phyloP scores from a whole-genome alignment of 2,888 invertebrate species.

The Podabrus alpinus region DNA sequence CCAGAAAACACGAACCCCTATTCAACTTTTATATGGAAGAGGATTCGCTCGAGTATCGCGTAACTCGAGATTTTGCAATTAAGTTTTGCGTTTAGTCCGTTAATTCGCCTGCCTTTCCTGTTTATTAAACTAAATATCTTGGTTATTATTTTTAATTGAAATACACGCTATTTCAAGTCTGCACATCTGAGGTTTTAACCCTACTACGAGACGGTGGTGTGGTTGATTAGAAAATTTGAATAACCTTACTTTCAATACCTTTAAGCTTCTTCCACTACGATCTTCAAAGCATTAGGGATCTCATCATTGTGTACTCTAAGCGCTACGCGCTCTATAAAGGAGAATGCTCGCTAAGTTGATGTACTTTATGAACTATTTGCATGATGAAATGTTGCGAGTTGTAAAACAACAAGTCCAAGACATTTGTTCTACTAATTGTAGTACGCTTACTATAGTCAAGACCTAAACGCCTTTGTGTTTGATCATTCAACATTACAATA shows the following conservation, averaged over 20 bases:
- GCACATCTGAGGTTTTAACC: not conserved
- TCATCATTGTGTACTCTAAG: not conserved
- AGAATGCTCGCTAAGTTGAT: not conserved
- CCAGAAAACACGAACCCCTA: conserved; percentile 9
- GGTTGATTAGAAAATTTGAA: not conserved
- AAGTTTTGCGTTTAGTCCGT: not conserved
- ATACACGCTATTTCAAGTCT: not conserved
- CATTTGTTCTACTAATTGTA: not conserved
- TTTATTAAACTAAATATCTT: not conserved
- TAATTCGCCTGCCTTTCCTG: not conserved
- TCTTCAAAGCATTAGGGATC: not conserved
- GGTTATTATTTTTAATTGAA: not conserved
- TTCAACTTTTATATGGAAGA: conserved; percentile 5
- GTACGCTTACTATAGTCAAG: not conserved
- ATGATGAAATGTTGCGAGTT: not conserved
- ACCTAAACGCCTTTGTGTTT: not conserved
- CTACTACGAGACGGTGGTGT: not conserved
- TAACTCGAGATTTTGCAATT: conserved; percentile 9
- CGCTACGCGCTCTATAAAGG: not conserved
- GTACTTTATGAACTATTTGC: not conserved
- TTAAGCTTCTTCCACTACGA: not conserved
- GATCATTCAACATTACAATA: too few species aligned
- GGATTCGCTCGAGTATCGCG: not conserved
- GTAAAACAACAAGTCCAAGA: not conserved
- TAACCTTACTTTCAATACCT: not conserved